Evolutionary conservation across 2,797 vertebrate genomes (phyloP), one percentile per base, ranked within the genome.

Genomic region (Cyprinodon diabolis): DNA sequence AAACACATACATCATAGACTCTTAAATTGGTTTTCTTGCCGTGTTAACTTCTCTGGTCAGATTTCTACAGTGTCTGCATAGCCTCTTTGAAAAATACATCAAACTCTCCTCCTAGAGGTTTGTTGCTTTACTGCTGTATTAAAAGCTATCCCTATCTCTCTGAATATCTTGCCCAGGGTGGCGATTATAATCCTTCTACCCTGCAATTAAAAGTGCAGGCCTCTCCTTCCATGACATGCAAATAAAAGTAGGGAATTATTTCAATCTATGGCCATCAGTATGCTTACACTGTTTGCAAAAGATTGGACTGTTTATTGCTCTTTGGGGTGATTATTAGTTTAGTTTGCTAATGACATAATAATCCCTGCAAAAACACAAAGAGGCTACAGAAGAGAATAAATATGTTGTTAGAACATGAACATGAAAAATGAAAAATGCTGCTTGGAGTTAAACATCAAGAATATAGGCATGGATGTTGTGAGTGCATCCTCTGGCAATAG

Each of bases 271-370:
- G 68, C 43, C 72, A 54, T 10, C 17, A n/a, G 67, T 54, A 37
- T 65, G 49, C 23, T 23, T 68, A 75, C 66, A 6, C 11, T 8
- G 13, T 10, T 25, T 43, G 52, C 52, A 55, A 51, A 65, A 21
- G 79, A 74, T 81, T 49, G 71, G 67, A 62, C 52, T 58, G 78
- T 86, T 90, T 86, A 88, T 80, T 85, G 79, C 72, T 84, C 84
- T 88, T 86, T 47, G 45, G 77, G 87, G 84, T 79, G 66, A 72
- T 72, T 67, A 89, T 88, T 80, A 75, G 76, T 91, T 90, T 72
- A 84, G 85, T 81, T 86, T 84, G 85, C 84, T 84, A 81, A 77
- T 76, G 86, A 77, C 68, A 65, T 84, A 88, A 92, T 92, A 86
- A 82, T 84, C 84, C 76, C 66, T 54, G 57, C 69, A 74, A 84